Evolutionary conservation across 2,113 vertebrate species (phyloP).

Genomic region (Mus spicilegus): DNA sequence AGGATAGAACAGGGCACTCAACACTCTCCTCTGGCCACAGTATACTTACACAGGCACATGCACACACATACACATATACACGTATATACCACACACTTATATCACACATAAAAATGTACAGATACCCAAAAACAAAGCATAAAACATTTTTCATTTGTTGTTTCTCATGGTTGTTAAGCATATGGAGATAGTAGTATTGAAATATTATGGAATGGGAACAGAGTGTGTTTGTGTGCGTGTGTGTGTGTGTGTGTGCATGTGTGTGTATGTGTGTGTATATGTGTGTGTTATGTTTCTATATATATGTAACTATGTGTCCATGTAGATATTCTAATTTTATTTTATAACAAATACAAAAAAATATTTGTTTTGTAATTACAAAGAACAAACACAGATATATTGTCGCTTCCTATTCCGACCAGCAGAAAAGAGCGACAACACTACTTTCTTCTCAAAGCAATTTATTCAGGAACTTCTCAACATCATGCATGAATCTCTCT

Average conservation of each 20-base stretch:
- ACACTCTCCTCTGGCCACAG: not conserved
- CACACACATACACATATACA: too few relatives aligned
- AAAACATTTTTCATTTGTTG: not conserved
- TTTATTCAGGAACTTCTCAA: too few relatives aligned
- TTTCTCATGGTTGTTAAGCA: not conserved
- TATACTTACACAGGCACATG: not conserved
- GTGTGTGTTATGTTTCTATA: not conserved
- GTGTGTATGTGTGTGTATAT: too few relatives aligned
- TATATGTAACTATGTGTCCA: not conserved
- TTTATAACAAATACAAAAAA: not conserved
- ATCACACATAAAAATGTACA: not conserved
- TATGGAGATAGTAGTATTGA: not conserved
- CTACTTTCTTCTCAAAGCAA: too few relatives aligned
- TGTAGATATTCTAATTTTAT: not conserved
- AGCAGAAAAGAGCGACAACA: too few relatives aligned
- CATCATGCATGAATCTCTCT: too few relatives aligned
- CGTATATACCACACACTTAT: too few relatives aligned
- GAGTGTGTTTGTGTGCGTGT: not conserved
- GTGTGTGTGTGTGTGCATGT: not conserved
- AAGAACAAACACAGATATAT: not conserved
- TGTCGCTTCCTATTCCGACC: too few relatives aligned
- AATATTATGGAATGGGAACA: not conserved
- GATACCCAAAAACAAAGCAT: not conserved
- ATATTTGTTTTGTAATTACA: not conserved
- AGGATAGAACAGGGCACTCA: not conserved